Percentiles rank a stretch among this genome's conserved stretches.
phyloP scores from a whole-genome alignment of 2,888 invertebrate species.

The Drosophila pseudotalamancana region DNA sequence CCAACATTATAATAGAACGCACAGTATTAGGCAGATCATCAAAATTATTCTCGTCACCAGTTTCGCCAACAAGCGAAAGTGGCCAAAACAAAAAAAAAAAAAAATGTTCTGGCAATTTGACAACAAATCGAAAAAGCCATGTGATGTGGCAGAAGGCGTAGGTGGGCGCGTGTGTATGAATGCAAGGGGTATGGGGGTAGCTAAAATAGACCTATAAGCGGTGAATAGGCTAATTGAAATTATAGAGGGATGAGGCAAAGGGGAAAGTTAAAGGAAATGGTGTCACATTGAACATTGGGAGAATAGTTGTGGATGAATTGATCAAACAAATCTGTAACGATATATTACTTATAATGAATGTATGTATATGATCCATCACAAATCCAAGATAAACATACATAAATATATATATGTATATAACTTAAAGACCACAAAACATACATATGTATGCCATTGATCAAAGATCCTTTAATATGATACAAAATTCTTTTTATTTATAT shows the following conservation, averaged over 20 bases:
- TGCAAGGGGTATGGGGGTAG: not conserved
- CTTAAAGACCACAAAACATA: not conserved
- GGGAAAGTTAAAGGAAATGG: too few species aligned
- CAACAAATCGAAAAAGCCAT: constrained; percentile 41
- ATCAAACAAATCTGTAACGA: too few species aligned
- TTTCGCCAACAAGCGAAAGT: constrained; percentile 42
- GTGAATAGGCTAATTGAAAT: not conserved
- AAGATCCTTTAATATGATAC: too few species aligned
- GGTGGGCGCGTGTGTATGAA: constrained; percentile 59
- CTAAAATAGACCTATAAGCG: too few species aligned
- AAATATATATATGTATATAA: not conserved
- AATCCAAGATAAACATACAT: too few species aligned
- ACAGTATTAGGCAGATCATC: constrained; percentile 24
- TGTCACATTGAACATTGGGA: too few species aligned
- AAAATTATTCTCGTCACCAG: constrained; percentile 54
- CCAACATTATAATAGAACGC: constrained; percentile 37
- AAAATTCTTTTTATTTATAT: too few species aligned
- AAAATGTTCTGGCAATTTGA: constrained; percentile 42
- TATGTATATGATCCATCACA: not conserved
- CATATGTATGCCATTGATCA: not conserved
- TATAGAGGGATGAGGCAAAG: not conserved
- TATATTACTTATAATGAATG: too few species aligned
- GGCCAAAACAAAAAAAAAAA: constrained; percentile 1
- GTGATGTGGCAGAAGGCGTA: constrained; percentile 54
- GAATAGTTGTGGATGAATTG: too few species aligned